phyloP scores from a whole-genome alignment of 2,888 invertebrate species.

The Dynastes maya region DNA sequence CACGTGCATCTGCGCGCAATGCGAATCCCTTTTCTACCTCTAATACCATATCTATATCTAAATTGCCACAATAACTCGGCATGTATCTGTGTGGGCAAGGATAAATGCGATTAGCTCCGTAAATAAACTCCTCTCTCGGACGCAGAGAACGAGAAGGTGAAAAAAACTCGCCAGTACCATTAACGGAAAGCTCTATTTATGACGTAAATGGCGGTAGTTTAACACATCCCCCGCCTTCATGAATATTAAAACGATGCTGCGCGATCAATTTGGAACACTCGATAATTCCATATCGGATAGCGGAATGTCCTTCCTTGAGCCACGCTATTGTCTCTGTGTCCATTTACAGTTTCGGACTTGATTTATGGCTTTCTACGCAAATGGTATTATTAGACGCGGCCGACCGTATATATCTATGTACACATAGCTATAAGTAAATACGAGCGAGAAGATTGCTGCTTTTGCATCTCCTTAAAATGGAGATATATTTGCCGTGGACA shows the following conservation, averaged over 20 bases:
- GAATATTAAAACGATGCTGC: slow-evolving; percentile 47
- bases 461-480: slow-evolving; percentile 31
- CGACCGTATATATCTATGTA: slow-evolving; percentile 8
- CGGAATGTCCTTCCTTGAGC: slow-evolving; percentile 40
- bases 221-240: slow-evolving; percentile 52
- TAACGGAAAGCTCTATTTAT: slow-evolving; percentile 58
- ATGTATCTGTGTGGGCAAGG: slow-evolving; percentile 59
- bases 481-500: slow-evolving; percentile 30
- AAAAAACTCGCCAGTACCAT: slow-evolving; percentile 57
- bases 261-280: slow-evolving; percentile 47
- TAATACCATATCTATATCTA: slow-evolving; percentile 53
- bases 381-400: slow-evolving; percentile 45
- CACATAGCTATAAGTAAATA: slow-evolving; percentile 13
- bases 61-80: slow-evolving; percentile 60
- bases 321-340: slow-evolving; percentile 34
- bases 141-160: slow-evolving; percentile 19
- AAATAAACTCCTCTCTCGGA: slow-evolving; percentile 41
- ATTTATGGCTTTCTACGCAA: slow-evolving; percentile 33
- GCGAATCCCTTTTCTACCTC: slow-evolving; percentile 14
- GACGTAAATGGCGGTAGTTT: slow-evolving; percentile 54
- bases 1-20: not conserved
- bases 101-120: slow-evolving; percentile 57
- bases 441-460: slow-evolving; percentile 38
- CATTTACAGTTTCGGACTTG: slow-evolving; percentile 41
- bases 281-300: slow-evolving; percentile 48